phyloP scores from a whole-genome alignment of 2,888 invertebrate genomes.

The Heliconius aoede region DNA sequence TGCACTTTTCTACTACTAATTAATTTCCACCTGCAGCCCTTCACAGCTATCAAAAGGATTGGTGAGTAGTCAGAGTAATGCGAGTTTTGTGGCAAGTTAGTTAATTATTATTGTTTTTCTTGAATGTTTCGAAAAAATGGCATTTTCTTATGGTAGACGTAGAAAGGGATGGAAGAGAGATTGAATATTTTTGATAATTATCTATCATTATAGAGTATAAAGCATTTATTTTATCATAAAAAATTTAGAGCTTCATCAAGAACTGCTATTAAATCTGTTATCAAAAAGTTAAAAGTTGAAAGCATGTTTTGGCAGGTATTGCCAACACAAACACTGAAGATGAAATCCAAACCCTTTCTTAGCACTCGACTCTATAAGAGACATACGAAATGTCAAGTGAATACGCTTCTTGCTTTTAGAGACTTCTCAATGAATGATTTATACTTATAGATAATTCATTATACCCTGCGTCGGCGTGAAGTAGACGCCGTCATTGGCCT shows the following conservation, averaged over 20 bases:
- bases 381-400: slow-evolving; percentile 17
- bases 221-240: background rate
- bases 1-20: slow-evolving; percentile 30
- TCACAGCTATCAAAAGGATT: slow-evolving; percentile 11
- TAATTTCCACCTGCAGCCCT: slow-evolving; percentile 17
- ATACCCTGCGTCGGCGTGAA: slow-evolving; percentile 17
- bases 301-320: background rate
- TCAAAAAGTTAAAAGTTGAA: background rate
- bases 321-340: background rate
- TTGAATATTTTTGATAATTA: background rate
- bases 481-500: slow-evolving; percentile 30
- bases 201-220: background rate
- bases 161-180: background rate
- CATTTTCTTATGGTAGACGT: background rate
- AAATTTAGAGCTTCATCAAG: background rate
- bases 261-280: background rate
- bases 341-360: slow-evolving; percentile 12
- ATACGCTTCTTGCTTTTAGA: slow-evolving; percentile 25
- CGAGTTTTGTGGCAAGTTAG: slow-evolving; percentile 12
- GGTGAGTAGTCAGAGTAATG: slow-evolving; percentile 14
- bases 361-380: slow-evolving; percentile 15
- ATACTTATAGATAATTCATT: slow-evolving; percentile 23
- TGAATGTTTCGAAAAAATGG: slow-evolving; percentile 4
- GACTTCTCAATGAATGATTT: slow-evolving; percentile 6
- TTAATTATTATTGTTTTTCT: slow-evolving; percentile 19